A percentile compares a stretch with the other conserved stretches of the same genome.
These are phyloP conservation scores for Cirrhinus mrigala DNA, from an alignment of 2,797 vertebrate genomes.

Conservation along the genomic window DNA sequence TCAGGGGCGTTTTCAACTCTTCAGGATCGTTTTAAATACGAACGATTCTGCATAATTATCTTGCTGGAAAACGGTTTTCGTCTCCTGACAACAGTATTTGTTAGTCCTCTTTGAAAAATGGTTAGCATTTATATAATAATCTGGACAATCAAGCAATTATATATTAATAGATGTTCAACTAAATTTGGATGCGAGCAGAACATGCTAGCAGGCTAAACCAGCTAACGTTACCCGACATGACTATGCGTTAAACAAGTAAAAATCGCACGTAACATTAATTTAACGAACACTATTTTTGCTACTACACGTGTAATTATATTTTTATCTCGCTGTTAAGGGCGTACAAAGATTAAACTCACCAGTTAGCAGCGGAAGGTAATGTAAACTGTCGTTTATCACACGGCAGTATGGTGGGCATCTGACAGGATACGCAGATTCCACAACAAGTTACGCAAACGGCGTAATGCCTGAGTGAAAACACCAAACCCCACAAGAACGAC, in stretches of 20 bases:
- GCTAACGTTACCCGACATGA: not conserved
- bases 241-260: not conserved
- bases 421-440: conserved; percentile 21
- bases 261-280: not conserved
- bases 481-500: not conserved
- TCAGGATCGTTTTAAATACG: not conserved
- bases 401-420: not conserved
- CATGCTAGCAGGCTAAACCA: conserved; percentile 44
- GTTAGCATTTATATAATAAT: not conserved
- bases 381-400: not conserved
- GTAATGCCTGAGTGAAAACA: not conserved
- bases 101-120: not conserved
- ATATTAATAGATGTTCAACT: not conserved
- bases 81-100: too few relatives aligned
- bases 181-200: conserved; percentile 11
- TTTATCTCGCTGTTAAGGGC: not conserved
- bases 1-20: not conserved
- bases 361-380: not conserved
- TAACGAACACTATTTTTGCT: too few relatives aligned
- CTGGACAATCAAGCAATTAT: not conserved
- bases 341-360: conserved; percentile 7
- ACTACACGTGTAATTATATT: not conserved
- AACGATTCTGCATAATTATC: not conserved
- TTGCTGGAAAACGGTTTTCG: not conserved
- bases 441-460: conserved; percentile 11